Base-by-base conservation (phyloP, 1,140 invertebrate genomes). In the Steinernema feltiae region DNA sequence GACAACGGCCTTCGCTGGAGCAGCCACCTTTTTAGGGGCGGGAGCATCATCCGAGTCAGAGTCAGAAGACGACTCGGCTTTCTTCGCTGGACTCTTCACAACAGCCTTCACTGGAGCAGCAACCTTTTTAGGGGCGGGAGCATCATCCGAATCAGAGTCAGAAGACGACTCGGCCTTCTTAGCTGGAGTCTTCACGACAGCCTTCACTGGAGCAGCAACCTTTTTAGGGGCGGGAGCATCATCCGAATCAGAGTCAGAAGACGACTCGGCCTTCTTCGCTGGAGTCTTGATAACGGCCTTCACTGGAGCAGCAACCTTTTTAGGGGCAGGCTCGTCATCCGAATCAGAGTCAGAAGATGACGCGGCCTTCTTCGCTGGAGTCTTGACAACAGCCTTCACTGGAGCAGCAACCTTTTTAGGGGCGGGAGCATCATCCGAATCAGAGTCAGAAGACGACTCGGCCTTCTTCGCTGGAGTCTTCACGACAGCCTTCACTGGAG, bases 391-490 rank as follows among this genome's bases (percentile, higher is more conserved):
- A 73, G 76, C 48, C 41, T 24, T 71, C 15, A 53, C 1, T 35
- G 46, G 77, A 21, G 75, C 46, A 1, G 31, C 70, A 24, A 3
- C 2, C 46, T 79, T 79, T 17, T 35, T 46, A 32, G 75, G 48
- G 21, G 69, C 32, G 35, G 18, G 35, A 27, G 30, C 30, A 21
- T 79, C 72, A 12, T 77, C 76, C 21, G 73, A 76, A 30, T 77
- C 76, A 2, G 76, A 77, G 48, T 41, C 35, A 7, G 24, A 30
- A 30, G 35, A 63, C 1, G 75, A 77, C 15, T 41, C 30, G 24
- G 73, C 76, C 75, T 77, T 77, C 76, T 77, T 77, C 1, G 76
- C 75, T 1, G 75, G n/a, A 12, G 77, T 24, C 69, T 78, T 78
- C 7, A 32, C 70, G 69, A 32, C 72, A 31, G 73, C 78, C 32